Evolutionary conservation across 2,797 vertebrate genomes (phyloP).

Genomic region (Microctenopoma stevenorrisi): DNA sequence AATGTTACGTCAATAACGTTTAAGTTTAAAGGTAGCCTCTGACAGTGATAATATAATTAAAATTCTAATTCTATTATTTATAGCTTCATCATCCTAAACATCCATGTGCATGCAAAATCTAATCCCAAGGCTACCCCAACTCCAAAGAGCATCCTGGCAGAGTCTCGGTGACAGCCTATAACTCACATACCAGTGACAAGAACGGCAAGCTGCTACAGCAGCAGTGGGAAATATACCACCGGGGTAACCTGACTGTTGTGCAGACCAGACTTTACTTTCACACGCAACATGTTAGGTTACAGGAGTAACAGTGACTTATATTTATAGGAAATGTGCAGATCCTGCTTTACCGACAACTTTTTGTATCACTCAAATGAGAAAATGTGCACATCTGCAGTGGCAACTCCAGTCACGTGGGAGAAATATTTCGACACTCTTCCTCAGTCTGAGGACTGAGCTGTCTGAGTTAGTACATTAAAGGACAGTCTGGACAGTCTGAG

Average conservation of each 20-base stretch:
- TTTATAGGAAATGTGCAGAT: slow-evolving; percentile 10
- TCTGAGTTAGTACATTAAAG: no score
- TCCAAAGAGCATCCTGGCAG: slow-evolving; percentile 20
- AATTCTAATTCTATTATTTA: slow-evolving; percentile 44
- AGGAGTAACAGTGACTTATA: slow-evolving; percentile 21
- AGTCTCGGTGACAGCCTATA: slow-evolving; percentile 43
- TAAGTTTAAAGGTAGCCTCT: slow-evolving; percentile 7
- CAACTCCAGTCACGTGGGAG: not conserved
- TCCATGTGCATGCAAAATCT: slow-evolving; percentile 59
- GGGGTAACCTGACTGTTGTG: slow-evolving; percentile 34
- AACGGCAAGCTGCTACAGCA: slow-evolving; percentile 40
- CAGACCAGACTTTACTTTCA: slow-evolving; percentile 30
- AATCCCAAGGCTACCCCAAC: slow-evolving; percentile 48
- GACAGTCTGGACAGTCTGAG: no score
- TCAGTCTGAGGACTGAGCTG: no score
- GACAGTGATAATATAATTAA: not conserved
- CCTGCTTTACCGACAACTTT: not conserved
- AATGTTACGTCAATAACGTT: not conserved
- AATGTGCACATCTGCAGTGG: accelerated
- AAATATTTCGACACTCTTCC: no score
- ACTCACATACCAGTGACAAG: slow-evolving; percentile 57
- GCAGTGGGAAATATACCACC: slow-evolving; percentile 35
- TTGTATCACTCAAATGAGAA: not conserved
- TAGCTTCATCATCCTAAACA: slow-evolving; percentile 54
- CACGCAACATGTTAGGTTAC: slow-evolving; percentile 32